These are phyloP conservation scores for Acomys russatus DNA, from an alignment of 2,797 vertebrate species.

Conservation along the genomic window DNA sequence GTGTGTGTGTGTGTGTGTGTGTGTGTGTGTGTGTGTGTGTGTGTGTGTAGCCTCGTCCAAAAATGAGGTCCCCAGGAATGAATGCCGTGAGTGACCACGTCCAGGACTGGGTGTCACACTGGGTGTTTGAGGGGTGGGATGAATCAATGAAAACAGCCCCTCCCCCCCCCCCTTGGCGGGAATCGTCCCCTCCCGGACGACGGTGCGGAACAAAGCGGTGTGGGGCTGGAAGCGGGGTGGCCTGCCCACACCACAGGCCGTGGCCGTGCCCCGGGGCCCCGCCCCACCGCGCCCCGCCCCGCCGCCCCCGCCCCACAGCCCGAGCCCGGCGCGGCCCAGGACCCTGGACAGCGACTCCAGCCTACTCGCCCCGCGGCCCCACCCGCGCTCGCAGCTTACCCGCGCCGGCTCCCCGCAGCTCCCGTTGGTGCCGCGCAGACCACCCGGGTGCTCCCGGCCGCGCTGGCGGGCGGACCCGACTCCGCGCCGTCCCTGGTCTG, in stretches of 20 bases:
- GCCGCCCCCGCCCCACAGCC: not conserved
- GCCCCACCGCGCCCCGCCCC: constrained; percentile 58
- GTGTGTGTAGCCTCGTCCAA: not conserved
- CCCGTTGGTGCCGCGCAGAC: constrained; percentile 34
- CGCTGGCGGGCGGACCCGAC: constrained; percentile 73
- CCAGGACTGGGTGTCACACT: constrained; percentile 42
- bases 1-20: not conserved
- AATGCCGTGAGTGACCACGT: not conserved
- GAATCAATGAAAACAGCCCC: constrained; percentile 71
- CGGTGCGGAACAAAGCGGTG: constrained; percentile 76
- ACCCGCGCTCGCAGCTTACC: constrained; percentile 67
- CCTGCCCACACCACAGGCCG: not conserved
- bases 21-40: not conserved
- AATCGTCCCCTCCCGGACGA: constrained; percentile 64
- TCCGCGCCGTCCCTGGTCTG: constrained; percentile 52
- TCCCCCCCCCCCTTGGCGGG: constrained; percentile 74
- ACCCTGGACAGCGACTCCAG: constrained; percentile 68
- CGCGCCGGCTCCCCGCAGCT: not conserved
- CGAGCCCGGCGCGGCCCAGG: constrained; percentile 2
- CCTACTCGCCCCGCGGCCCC: not conserved
- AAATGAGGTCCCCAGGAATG: not conserved
- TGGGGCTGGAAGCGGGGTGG: not conserved
- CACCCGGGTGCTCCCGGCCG: constrained; percentile 47
- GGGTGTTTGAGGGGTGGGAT: constrained; percentile 54
- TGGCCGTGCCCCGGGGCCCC: not conserved